phyloP scores from a whole-genome alignment of 2,113 vertebrate genomes.

The Cephalopterus ornatus region DNA sequence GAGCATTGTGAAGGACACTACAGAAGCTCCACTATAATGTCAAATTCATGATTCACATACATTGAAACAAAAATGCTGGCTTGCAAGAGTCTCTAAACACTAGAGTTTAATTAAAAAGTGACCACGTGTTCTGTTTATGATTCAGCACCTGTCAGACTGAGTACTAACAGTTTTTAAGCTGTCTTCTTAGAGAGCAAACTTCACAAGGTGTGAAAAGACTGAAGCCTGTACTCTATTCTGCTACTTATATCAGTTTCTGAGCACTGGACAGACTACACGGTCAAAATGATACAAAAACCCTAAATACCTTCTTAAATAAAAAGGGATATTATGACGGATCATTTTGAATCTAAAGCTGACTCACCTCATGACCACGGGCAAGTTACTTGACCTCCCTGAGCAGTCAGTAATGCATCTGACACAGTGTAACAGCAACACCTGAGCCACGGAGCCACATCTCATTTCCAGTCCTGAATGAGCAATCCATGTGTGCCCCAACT shows the following conservation, averaged over 20 bases:
- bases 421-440: neutral
- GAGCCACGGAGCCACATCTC: rapidly evolving
- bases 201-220: rapidly evolving
- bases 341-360: neutral
- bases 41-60: neutral
- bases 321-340: neutral
- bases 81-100: neutral
- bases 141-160: neutral
- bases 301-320: neutral
- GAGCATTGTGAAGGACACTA: neutral
- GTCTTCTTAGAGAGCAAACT: neutral
- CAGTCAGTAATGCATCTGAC: neutral
- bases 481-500: neutral
- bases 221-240: neutral
- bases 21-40: neutral
- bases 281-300: neutral
- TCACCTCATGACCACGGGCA: rapidly evolving
- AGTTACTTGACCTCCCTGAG: neutral
- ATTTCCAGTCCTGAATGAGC: neutral
- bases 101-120: neutral
- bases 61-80: neutral
- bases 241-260: neutral
- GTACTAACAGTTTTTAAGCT: neutral
- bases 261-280: rapidly evolving
- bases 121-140: neutral